Evolutionary conservation across 2,113 vertebrate genomes (phyloP).

Genomic region (Arenaria interpres): DNA sequence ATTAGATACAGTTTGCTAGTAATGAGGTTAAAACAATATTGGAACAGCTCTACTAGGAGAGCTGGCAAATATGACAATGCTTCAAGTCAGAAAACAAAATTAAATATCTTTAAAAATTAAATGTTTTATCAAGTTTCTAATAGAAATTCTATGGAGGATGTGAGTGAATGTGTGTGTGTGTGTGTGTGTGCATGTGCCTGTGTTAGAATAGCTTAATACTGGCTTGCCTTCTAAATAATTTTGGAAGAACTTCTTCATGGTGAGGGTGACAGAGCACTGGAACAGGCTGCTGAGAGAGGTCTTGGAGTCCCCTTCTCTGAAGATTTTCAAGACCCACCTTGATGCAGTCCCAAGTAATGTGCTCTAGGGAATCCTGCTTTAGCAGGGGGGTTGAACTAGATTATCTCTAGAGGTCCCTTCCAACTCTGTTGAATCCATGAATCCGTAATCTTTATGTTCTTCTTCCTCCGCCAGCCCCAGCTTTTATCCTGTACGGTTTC

Average conservation of each 20-base stretch:
- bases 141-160: not conserved
- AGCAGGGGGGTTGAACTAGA: too few relatives aligned
- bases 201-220: not conserved
- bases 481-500: not conserved
- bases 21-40: conserved; percentile 38
- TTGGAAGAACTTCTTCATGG: not conserved
- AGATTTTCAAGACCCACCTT: too few relatives aligned
- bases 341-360: too few relatives aligned
- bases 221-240: not conserved
- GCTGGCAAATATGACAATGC: not conserved
- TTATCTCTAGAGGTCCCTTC: too few relatives aligned
- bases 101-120: conserved; percentile 2
- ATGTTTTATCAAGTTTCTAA: not conserved
- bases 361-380: too few relatives aligned
- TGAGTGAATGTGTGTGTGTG: not conserved
- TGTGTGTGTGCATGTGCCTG: not conserved
- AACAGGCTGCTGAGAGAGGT: too few relatives aligned
- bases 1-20: not conserved
- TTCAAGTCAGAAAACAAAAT: not conserved
- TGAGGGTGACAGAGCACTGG: too few relatives aligned
- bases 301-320: too few relatives aligned
- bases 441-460: not conserved
- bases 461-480: not conserved
- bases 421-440: too few relatives aligned
- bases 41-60: not conserved